phyloP scores from a whole-genome alignment of 2,888 invertebrate genomes.

The Parascotia fuliginaria region DNA sequence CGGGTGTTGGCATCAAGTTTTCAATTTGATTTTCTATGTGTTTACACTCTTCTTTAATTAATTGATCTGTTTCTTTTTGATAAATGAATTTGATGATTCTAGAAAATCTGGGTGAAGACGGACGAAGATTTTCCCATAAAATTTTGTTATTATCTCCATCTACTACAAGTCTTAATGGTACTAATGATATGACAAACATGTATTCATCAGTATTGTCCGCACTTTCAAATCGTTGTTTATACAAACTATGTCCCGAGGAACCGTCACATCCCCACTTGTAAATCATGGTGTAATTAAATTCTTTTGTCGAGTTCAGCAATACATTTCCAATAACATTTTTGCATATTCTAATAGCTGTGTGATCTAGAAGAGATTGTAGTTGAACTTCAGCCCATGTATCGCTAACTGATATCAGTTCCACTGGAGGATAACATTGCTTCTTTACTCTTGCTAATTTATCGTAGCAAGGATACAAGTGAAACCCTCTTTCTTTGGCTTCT shows the following conservation, averaged over 20 bases:
- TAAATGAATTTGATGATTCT: neutral
- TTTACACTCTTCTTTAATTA: neutral
- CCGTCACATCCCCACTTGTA: conserved; percentile 12
- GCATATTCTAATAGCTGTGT: conserved; percentile 3
- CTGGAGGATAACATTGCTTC: conserved; percentile 3
- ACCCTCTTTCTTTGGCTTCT: conserved; percentile 10
- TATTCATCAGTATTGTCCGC: neutral
- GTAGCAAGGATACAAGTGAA: conserved; percentile 7
- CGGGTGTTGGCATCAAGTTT: neutral
- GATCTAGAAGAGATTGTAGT: conserved; percentile 5
- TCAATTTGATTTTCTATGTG: neutral
- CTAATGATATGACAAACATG: neutral
- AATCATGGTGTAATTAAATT: conserved; percentile 4
- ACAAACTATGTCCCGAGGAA: conserved; percentile 1
- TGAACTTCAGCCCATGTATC: conserved; percentile 8
- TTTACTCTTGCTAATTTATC: conserved; percentile 6
- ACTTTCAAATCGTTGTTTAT: neutral
- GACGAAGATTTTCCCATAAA: neutral
- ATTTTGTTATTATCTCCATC: neutral
- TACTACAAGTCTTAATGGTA: neutral
- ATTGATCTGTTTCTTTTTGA: neutral
- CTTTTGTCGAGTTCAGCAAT: neutral
- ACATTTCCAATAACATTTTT: conserved; percentile 7
- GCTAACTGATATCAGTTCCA: neutral
- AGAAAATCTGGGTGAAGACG: neutral